Evolutionary conservation across 2,888 invertebrate genomes (phyloP), one percentile per base, ranked within the genome.

Genomic region (Chalcis sispes): DNA sequence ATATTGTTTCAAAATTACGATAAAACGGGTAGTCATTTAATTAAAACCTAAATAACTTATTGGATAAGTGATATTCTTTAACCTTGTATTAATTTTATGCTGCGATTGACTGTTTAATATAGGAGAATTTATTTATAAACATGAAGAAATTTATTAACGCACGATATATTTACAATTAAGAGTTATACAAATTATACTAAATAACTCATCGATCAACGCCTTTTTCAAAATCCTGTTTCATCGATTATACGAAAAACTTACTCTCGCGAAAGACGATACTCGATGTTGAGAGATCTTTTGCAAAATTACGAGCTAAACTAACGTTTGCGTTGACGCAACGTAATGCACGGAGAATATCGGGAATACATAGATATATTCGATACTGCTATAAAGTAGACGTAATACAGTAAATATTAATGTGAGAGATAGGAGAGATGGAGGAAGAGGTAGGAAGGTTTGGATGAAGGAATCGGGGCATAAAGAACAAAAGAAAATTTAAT

Each of bases 271-370:
- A 69, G 23, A 75, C 67, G 72, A 69, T 72, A 75, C 72, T 77
- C 75, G 75, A 75, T 69, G 75, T 69, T 69, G 46, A 69, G 80
- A 83, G 81, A 82, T 79, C 80, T 69, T 40, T 54, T 80, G 77
- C 74, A 80, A 80, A 77, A 77, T 81, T 78, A 76, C 72, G 75
- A 79, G 77, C 79, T 79, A 81, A 83, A 81, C 77, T 82, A 82
- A 81, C 78, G 78, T 65, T 69, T 52, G 78, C 75, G 79, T 80
- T 75, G 79, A 79, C 79, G 79, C 80, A 79, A 75, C 81, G 77
- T 78, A 75, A 81, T 78, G 80, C 79, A 77, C 79, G 77, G 29
- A 75, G 72, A 72, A 75, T 78, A 75, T 72, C 71, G 75, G 75
- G 61, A 75, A 75, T 78, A 75, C 75, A 75, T 78, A 78, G 72